Percentiles rank a stretch among this genome's conserved stretches.
These are phyloP conservation scores for Malacoraja senta DNA, from an alignment of 2,797 vertebrate species.

Conservation along the genomic window DNA sequence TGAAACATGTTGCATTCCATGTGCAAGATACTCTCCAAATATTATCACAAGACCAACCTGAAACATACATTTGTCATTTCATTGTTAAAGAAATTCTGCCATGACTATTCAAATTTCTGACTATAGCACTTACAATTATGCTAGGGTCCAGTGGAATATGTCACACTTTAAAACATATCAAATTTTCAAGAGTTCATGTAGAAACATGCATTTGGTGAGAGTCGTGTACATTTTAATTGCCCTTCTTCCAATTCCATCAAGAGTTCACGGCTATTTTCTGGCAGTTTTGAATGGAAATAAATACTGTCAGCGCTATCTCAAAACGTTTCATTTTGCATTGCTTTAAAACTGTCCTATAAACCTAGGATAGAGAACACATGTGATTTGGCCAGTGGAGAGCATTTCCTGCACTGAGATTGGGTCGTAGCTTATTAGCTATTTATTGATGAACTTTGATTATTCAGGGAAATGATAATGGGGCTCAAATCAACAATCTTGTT, in stretches of 20 bases:
- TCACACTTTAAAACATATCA: not conserved
- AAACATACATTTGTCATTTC: not conserved
- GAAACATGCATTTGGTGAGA: not conserved
- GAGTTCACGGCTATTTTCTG: not conserved
- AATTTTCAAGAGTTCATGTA: not conserved
- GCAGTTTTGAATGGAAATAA: conserved; percentile 31
- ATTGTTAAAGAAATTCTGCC: not conserved
- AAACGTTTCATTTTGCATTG: conserved; percentile 1
- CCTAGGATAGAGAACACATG: not conserved
- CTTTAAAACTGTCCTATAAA: conserved; percentile 31
- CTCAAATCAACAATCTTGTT: conserved; percentile 6
- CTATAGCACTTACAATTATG: not conserved
- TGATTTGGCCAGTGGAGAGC: not conserved
- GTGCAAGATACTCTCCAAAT: not conserved
- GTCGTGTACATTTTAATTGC: not conserved
- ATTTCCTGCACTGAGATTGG: not conserved
- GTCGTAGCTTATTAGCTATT: not conserved
- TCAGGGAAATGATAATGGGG: not conserved
- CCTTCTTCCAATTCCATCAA: not conserved
- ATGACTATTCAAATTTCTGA: not conserved
- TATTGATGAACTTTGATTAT: conserved; percentile 4
- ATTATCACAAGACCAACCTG: no score
- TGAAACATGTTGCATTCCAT: not conserved
- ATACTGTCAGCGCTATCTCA: not conserved
- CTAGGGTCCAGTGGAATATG: not conserved